These are phyloP conservation scores for Cyclura pinguis DNA, from an alignment of 2,797 vertebrate species.

Conservation along the genomic window DNA sequence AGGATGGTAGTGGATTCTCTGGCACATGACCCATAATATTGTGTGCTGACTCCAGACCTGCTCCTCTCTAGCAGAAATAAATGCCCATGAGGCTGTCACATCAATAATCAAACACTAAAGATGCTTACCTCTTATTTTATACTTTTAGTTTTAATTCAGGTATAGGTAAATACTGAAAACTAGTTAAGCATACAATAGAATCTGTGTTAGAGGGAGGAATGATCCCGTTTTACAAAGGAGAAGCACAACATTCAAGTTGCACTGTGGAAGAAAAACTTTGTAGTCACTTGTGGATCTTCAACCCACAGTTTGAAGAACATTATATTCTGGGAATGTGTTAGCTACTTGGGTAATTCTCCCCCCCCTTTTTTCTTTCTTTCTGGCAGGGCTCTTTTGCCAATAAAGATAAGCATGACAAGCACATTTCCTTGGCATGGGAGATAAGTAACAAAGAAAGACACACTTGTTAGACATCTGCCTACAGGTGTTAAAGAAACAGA, in stretches of 20 bases:
- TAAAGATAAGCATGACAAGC: background rate
- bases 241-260: too few species aligned
- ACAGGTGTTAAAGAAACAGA: background rate
- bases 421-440: too few species aligned
- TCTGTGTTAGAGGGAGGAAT: too few species aligned
- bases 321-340: background rate
- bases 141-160: too few species aligned
- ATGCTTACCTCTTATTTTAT: too few species aligned
- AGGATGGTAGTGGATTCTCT: background rate
- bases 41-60: background rate
- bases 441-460: background rate
- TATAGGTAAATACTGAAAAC: too few species aligned
- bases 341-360: background rate
- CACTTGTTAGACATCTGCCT: background rate
- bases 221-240: too few species aligned
- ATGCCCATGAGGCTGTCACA: too few species aligned
- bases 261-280: background rate
- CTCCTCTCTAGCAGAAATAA: background rate
- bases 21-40: background rate
- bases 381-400: background rate
- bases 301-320: background rate
- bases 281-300: background rate
- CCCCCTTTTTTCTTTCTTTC: rapidly evolving
- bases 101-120: too few species aligned
- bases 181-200: too few species aligned